Percentiles rank a stretch among this genome's conserved stretches.
Conservation (phyloP, 2,797 vertebrate species). For the Neosilurus mollespiculum region DNA sequence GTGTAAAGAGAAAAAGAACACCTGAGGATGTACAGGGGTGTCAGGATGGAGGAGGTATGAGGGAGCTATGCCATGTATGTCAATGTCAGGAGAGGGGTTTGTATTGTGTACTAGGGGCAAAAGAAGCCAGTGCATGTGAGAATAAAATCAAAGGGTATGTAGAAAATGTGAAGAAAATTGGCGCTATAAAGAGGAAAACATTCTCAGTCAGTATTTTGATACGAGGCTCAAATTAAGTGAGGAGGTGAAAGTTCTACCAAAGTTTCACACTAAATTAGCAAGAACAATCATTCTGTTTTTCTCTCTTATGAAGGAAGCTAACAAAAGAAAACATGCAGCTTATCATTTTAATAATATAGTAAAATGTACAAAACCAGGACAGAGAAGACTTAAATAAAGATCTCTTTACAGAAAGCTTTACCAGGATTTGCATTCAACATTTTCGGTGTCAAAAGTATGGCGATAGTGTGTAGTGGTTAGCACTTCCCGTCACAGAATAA, state of each 20-base stretch:
- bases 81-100: background rate
- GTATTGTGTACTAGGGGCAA: background rate
- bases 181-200: background rate
- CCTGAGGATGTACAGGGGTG: background rate
- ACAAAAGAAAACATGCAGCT: background rate
- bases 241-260: background rate
- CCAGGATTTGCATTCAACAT: no score
- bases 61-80: no score
- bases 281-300: background rate
- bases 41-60: background rate
- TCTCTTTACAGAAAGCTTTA: background rate
- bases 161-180: background rate
- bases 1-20: background rate
- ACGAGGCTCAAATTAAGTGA: background rate
- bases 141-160: background rate
- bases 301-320: background rate
- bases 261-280: background rate
- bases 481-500: no score
- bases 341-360: background rate
- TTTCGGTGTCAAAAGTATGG: no score
- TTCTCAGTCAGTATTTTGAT: background rate
- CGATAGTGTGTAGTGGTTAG: no score
- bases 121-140: background rate
- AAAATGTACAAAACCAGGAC: no score
- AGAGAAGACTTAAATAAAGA: no score